Evolutionary conservation across 2,797 vertebrate species (phyloP), one percentile per base, ranked within the genome.

Genomic region (Coccyzus lansbergi): DNA sequence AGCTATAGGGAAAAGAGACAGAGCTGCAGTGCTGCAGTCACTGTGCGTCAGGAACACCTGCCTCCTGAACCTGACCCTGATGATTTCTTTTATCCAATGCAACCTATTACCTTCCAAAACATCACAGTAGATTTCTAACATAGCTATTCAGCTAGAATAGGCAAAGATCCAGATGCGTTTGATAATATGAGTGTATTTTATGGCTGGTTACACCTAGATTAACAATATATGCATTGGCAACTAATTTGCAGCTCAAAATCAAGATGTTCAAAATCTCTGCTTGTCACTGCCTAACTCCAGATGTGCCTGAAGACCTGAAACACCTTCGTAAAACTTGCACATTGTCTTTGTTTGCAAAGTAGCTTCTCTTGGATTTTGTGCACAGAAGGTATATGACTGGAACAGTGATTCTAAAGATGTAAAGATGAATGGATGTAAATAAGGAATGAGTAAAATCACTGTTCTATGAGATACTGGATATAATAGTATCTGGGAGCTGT

Each of bases 161-260:
- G 42, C 21, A 84, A 36, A 59, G 8, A 38, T 22, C 7, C 15
- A 51, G 46, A 42, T 11, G 3, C 0, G 8, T 44, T 90, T 67
- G 70, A 21, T 49, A 17, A 20, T 28, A 56, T 28, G 58, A 4
- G 38, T 0, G 0, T 24, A 16, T 51, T 44, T 62, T 33, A 49
- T 1, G 9, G 17, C 3, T 6, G 28, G 51, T 70, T 44, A 28
- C 9, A 72, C 9, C 3, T 38, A 56, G 7, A 22, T 26, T n/a
- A 51, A 12, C 8, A 33, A 14, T 6, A 46, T 15, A 6, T n/a
- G 24, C 6, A 26, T 2, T 22, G 13, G 7, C 7, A 15, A 3
- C 9, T 26, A 28, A 14, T 53, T 70, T 7, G 3, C 44, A 74
- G 26, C 29, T 78, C 42, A 55, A 11, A 80, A 42, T 28, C 4